phyloP scores from a whole-genome alignment of 1,140 invertebrate genomes.

The Drosophila melanogaster region DNA sequence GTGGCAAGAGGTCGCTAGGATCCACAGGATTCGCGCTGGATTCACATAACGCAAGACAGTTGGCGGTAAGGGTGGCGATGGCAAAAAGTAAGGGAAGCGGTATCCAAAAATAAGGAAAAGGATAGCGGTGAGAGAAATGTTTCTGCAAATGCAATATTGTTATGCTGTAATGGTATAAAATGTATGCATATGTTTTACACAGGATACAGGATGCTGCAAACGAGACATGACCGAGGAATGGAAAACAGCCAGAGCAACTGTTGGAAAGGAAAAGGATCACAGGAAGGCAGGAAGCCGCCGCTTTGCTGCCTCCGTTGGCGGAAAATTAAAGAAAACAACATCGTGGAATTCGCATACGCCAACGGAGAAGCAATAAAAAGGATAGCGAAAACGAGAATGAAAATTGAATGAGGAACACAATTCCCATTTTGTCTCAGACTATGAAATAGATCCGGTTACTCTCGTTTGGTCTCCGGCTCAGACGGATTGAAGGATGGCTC shows the following conservation, averaged over 20 bases:
- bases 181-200: conserved; percentile 76
- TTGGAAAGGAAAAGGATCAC: conserved; percentile 10
- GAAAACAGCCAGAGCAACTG: neutral
- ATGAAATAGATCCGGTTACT: conserved; percentile 48
- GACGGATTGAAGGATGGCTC: neutral
- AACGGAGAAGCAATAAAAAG: neutral
- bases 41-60: conserved; percentile 62
- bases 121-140: conserved; percentile 43
- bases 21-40: conserved; percentile 43
- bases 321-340: conserved; percentile 60
- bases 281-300: conserved; percentile 32
- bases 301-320: conserved; percentile 45
- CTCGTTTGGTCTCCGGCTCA: neutral
- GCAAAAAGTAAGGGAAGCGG: neutral
- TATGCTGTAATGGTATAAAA: conserved; percentile 73
- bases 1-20: conserved; percentile 17
- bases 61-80: neutral
- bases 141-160: conserved; percentile 78
- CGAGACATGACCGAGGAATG: conserved; percentile 33
- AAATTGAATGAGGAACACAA: conserved; percentile 44
- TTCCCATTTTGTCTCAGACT: conserved; percentile 32
- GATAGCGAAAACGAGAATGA: conserved; percentile 17
- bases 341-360: conserved; percentile 32
- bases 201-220: conserved; percentile 42
- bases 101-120: neutral